phyloP scores from a whole-genome alignment of 2,113 vertebrate genomes.

The Sorex araneus region DNA sequence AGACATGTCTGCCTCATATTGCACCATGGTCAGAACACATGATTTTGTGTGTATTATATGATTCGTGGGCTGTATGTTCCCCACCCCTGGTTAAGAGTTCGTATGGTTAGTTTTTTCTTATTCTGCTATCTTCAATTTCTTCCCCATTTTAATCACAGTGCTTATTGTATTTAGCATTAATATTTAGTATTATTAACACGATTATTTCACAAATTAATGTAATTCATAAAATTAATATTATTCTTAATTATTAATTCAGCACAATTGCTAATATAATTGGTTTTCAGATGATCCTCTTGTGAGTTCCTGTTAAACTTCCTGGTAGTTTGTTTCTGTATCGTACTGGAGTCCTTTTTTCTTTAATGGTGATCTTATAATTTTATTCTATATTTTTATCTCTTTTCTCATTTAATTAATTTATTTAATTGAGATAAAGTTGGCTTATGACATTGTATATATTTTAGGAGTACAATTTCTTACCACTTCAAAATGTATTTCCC shows the following conservation, averaged over 20 bases:
- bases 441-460: no score
- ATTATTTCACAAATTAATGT: no score
- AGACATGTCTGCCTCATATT: no score
- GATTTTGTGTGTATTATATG: no score
- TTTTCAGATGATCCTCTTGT: background rate
- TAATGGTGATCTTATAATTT: background rate
- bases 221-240: no score
- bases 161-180: no score
- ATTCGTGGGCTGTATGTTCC: no score
- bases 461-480: no score
- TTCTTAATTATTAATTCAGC: background rate
- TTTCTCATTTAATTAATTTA: background rate
- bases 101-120: background rate
- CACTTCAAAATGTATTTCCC: no score
- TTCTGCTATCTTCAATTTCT: background rate
- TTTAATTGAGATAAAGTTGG: background rate
- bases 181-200: no score
- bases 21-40: no score
- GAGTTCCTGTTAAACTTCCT: background rate
- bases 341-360: background rate
- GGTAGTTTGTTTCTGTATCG: background rate
- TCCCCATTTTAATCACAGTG: background rate
- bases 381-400: background rate
- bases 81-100: background rate
- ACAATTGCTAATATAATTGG: background rate